These are phyloP conservation scores for Lepidotrigona ventralis DNA, from an alignment of 1,140 invertebrate species.

Conservation along the genomic window DNA sequence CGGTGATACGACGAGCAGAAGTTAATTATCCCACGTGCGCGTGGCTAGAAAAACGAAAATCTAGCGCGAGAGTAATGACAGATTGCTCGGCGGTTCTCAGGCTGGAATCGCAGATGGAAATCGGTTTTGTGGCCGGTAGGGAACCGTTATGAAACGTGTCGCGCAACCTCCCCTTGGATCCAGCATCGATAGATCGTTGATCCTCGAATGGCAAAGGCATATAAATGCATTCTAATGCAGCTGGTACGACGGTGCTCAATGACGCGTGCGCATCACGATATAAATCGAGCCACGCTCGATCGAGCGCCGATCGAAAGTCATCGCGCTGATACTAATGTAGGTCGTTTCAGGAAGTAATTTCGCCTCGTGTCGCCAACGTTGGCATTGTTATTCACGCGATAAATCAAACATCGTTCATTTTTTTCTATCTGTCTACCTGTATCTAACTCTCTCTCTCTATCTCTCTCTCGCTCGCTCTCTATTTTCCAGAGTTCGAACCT, in stretches of 20 bases:
- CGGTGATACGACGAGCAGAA: not conserved
- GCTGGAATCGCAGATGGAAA: conserved; percentile 10
- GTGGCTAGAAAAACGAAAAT: not conserved
- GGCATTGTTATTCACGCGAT: not conserved
- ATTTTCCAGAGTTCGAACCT: conserved; percentile 89
- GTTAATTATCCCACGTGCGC: conserved; percentile 23
- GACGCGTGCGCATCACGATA: conserved; percentile 52
- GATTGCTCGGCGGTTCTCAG: not conserved
- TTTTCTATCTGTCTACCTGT: conserved; percentile 68
- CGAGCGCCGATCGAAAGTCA: conserved; percentile 21
- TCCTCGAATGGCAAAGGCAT: not conserved
- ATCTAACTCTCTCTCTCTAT: no score
- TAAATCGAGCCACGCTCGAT: conserved; percentile 47
- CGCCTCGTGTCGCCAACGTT: not conserved
- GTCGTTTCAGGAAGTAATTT: conserved; percentile 38
- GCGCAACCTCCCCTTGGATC: conserved; percentile 18
- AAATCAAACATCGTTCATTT: conserved; percentile 59
- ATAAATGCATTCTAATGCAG: conserved; percentile 30
- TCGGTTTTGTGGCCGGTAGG: not conserved
- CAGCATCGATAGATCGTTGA: conserved; percentile 1
- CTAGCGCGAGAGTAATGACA: conserved; percentile 1
- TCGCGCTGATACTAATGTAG: conserved; percentile 8
- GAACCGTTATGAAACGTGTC: conserved; percentile 43
- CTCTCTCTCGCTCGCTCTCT: conserved; percentile 76
- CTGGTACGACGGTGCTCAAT: conserved; percentile 42